phyloP scores from a whole-genome alignment of 2,888 invertebrate genomes.

The Pardosa pseudoannulata region DNA sequence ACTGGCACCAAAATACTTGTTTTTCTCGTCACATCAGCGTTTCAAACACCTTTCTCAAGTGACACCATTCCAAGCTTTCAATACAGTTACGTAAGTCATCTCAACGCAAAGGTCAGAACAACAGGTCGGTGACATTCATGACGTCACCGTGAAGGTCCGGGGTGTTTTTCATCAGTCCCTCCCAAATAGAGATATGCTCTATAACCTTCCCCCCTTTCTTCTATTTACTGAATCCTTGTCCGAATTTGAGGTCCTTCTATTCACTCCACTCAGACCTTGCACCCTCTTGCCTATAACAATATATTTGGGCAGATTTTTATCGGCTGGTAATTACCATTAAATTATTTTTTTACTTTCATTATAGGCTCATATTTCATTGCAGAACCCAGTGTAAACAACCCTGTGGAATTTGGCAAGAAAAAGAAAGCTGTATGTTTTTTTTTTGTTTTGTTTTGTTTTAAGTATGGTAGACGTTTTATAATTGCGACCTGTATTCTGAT shows the following conservation, averaged over 20 bases:
- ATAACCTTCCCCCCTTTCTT: background rate
- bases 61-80: constrained; percentile 4
- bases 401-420: too few species aligned
- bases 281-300: background rate
- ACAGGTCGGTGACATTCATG: background rate
- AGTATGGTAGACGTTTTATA: too few species aligned
- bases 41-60: background rate
- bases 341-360: too few species aligned
- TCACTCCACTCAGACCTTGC: background rate
- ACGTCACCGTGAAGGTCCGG: background rate
- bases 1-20: constrained; percentile 5
- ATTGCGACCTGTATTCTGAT: too few species aligned
- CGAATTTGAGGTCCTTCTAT: background rate
- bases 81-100: constrained; percentile 4
- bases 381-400: too few species aligned
- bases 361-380: too few species aligned
- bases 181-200: background rate
- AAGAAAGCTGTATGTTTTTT: too few species aligned
- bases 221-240: background rate
- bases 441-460: too few species aligned
- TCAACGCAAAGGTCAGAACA: background rate
- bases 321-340: background rate
- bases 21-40: background rate
- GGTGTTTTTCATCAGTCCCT: background rate
- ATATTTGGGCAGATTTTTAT: background rate